These are phyloP conservation scores for Eospalax fontanierii DNA, from an alignment of 2,797 vertebrate species.

Conservation along the genomic window DNA sequence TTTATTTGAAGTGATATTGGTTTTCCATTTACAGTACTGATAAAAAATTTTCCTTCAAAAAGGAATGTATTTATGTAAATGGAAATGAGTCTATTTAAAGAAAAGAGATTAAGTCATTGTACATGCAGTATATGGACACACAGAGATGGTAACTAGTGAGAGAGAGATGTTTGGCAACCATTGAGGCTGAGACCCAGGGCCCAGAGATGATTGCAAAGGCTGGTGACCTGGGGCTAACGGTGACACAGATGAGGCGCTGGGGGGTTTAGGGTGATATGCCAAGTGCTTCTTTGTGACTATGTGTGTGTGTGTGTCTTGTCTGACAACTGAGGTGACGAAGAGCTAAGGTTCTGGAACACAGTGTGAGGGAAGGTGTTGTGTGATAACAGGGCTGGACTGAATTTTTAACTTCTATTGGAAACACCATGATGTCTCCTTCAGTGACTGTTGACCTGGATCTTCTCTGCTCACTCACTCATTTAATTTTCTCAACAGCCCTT, in stretches of 20 bases:
- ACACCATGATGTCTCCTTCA: neutral
- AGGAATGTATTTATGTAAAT: slow-evolving; percentile 14
- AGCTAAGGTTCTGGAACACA: neutral
- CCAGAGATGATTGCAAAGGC: neutral
- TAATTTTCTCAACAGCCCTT: neutral
- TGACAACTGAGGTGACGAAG: neutral
- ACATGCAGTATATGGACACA: neutral
- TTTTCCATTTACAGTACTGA: slow-evolving; percentile 53
- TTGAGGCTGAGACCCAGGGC: neutral
- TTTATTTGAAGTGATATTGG: slow-evolving; percentile 50
- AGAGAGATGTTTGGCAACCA: accelerated
- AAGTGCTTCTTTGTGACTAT: neutral
- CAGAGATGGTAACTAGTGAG: neutral
- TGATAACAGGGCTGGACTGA: neutral
- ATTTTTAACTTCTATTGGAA: neutral
- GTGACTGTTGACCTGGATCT: neutral
- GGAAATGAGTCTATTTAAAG: slow-evolving; percentile 28
- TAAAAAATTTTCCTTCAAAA: slow-evolving; percentile 33
- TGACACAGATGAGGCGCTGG: neutral
- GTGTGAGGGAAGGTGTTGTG: neutral
- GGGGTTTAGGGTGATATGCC: neutral
- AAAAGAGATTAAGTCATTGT: neutral
- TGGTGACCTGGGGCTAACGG: neutral
- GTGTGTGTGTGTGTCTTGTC: neutral
- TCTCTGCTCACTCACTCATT: neutral